These are phyloP conservation scores for Drosophila fuyamai DNA, from an alignment of 1,140 invertebrate species.

Conservation along the genomic window DNA sequence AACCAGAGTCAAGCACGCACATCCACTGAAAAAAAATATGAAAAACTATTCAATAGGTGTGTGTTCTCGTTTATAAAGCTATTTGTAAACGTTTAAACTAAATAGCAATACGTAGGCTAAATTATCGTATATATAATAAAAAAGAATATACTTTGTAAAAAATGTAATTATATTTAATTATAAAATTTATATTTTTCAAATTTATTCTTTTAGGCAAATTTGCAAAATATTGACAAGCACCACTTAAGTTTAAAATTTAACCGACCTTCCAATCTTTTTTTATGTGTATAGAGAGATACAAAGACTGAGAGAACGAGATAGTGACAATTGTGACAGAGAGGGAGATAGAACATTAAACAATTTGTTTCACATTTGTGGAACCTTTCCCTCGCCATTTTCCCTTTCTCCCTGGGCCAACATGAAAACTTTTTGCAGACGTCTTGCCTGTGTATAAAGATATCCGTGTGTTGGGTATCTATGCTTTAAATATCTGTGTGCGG, in stretches of 20 bases:
- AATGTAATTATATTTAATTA: neutral
- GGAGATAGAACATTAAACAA: slow-evolving; percentile 53
- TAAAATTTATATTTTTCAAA: neutral
- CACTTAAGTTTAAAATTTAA: neutral
- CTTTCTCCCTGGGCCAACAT: slow-evolving; percentile 11
- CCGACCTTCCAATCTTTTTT: neutral
- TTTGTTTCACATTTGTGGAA: slow-evolving; percentile 62
- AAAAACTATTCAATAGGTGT: too few species aligned
- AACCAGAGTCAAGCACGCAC: slow-evolving; percentile 37
- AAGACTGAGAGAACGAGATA: neutral
- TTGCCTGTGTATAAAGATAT: slow-evolving; percentile 17
- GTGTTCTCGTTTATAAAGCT: too few species aligned
- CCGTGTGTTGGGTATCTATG: slow-evolving; percentile 15
- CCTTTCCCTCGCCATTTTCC: slow-evolving; percentile 32
- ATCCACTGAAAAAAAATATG: neutral
- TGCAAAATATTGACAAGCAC: too few species aligned
- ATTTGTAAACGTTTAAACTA: too few species aligned
- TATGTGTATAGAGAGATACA: neutral
- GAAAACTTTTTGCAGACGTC: slow-evolving; percentile 50
- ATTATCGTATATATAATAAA: too few species aligned
- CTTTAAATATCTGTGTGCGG: slow-evolving; percentile 9
- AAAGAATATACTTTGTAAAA: too few species aligned
- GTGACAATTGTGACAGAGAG: slow-evolving; percentile 12
- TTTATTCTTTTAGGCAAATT: neutral
- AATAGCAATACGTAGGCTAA: too few species aligned